Conservation (phyloP, 2,888 invertebrate species). For the Ramazzottius varieornatus region DNA sequence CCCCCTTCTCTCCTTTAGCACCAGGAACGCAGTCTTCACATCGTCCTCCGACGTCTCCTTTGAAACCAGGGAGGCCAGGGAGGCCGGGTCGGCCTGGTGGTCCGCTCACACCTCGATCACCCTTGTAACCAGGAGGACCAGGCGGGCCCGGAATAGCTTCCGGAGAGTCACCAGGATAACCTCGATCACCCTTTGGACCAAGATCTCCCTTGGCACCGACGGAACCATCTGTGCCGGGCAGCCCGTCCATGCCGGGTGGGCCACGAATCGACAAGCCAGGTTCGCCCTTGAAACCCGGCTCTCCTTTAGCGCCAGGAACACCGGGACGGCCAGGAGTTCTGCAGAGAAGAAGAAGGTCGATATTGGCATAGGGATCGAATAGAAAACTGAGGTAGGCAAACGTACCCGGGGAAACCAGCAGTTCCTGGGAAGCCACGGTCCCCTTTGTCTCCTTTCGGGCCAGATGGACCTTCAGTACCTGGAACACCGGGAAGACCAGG, state of each 20-base stretch:
- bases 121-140: conserved; percentile 38
- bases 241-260: conserved; percentile 6
- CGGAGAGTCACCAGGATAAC: conserved; percentile 6
- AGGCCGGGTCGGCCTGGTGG: conserved; percentile 8
- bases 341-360: too few relatives aligned
- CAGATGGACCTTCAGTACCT: conserved; percentile 12
- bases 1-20: conserved; percentile 44
- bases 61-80: conserved; percentile 12
- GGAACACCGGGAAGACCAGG: conserved; percentile 27
- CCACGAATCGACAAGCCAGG: conserved; percentile 22
- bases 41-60: conserved; percentile 45
- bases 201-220: conserved; percentile 6
- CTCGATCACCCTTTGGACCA: conserved; percentile 5
- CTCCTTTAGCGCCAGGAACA: conserved; percentile 22
- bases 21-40: conserved; percentile 38
- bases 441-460: conserved; percentile 14
- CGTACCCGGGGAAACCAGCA: conserved; percentile 7
- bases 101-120: conserved; percentile 33
- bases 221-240: conserved; percentile 6
- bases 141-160: conserved; percentile 34
- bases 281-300: conserved; percentile 30
- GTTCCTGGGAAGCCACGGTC: conserved; percentile 9
- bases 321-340: conserved; percentile 10
- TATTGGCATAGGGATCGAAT: too few relatives aligned
- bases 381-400: too few relatives aligned